Evolutionary conservation across 1,140 invertebrate species (phyloP), one percentile per base, ranked within the genome.

Genomic region (Tribolium madens): DNA sequence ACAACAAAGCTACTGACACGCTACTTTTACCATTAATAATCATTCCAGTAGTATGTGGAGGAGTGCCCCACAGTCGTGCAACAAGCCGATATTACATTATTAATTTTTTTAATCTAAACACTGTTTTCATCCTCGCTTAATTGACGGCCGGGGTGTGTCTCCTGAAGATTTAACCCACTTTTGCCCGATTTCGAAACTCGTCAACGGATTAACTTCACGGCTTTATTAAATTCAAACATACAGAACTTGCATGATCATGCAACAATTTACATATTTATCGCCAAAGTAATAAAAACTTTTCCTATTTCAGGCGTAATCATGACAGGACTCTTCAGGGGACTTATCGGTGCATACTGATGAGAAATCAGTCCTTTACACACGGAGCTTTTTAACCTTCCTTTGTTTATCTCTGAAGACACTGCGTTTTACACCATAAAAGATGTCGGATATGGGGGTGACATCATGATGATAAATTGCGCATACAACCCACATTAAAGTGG

Each of bases 241-340:
- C 57, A 33, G 12, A 64, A 31, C 14, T 64, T 31, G 6, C 21
- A 12, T 12, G 13, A 31, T 57, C 52, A 33, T 64, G 57, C 21
- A n/a, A 14, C 21, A 64, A 64, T 64, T 64, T 33, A 21, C 57
- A 64, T 64, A 64, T 64, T 64, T 64, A 64, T 64, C 57, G 57
- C 12, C 26, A 15, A 4, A 12, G 12, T 12, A n/a, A 33, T 64
- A 64, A 64, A 42, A 64, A 64, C n/a, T 64, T 64, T 60, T 17
- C 7, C n/a, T 26, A n/a, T 60, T 60, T 60, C 18, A 26, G 21
- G 15, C n/a, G 18, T 12, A 18, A 60, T 60, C 57, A 12, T 4
- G 10, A 9, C 2, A 26, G 12, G 18, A 64, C 15, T 50, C 48
- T 50, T 50, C 15, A 50, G 48, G 13, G 13, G 5, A 17, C 48